A percentile compares a stretch with the other conserved stretches of the same genome.
Conservation (phyloP, 1,140 invertebrate species). For the Pteromalus puparum region DNA sequence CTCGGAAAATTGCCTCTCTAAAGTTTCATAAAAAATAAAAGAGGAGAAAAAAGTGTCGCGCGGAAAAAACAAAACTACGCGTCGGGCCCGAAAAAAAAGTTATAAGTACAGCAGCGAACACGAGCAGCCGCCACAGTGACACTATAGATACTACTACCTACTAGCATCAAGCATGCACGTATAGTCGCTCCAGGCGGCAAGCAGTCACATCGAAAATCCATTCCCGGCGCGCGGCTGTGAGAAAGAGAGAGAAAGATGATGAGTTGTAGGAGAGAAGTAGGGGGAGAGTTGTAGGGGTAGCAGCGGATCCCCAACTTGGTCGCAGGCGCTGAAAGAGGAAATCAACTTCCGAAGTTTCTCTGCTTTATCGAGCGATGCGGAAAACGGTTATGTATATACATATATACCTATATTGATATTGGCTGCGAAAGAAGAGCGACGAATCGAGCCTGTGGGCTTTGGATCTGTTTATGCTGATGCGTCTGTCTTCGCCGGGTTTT, state of each 20-base stretch:
- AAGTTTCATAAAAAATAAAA: background rate
- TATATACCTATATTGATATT: background rate
- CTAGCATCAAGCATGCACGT: background rate
- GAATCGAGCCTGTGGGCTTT: no score
- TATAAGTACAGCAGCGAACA: background rate
- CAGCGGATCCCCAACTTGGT: background rate
- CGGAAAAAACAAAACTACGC: background rate
- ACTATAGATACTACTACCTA: background rate
- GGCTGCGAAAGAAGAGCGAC: no score
- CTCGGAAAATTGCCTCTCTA: background rate
- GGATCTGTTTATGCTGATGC: background rate
- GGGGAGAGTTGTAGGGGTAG: background rate
- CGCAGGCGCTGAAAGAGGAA: background rate
- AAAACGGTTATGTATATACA: background rate
- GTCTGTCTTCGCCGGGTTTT: background rate
- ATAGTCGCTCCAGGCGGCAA: slow-evolving; percentile 4
- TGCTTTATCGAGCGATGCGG: background rate
- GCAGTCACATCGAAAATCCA: slow-evolving; percentile 25
- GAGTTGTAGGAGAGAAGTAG: background rate
- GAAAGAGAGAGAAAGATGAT: background rate
- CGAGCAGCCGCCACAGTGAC: background rate
- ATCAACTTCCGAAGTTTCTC: slow-evolving; percentile 11
- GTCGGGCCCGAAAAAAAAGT: slow-evolving; percentile 12
- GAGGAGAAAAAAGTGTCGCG: background rate
- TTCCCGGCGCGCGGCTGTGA: background rate